These are phyloP conservation scores for Rhizomys pruinosus DNA, from an alignment of 2,113 vertebrate genomes.

Conservation along the genomic window DNA sequence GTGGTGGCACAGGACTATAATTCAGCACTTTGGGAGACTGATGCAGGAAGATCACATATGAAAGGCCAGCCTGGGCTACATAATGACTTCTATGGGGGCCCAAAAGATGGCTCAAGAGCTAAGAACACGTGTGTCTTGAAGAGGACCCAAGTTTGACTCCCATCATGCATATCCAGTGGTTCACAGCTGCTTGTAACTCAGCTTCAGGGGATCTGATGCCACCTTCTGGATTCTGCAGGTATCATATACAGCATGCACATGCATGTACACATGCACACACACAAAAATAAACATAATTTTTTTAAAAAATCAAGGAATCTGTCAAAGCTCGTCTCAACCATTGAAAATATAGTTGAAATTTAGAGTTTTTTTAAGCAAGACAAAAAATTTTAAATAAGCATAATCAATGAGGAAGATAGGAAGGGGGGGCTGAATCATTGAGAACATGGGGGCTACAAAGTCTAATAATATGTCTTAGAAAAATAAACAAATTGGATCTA, in stretches of 20 bases:
- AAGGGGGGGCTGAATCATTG: too few species aligned
- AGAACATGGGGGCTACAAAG: too few species aligned
- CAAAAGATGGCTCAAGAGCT: neutral
- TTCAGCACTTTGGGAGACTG: neutral
- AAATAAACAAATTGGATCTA: too few species aligned
- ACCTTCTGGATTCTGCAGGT: neutral
- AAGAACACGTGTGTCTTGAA: neutral
- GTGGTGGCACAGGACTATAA: neutral
- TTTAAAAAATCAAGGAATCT: neutral
- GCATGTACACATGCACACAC: neutral
- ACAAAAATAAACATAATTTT: too few species aligned
- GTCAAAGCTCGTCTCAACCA: neutral
- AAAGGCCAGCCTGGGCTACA: neutral
- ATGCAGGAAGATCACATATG: neutral
- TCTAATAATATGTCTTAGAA: too few species aligned
- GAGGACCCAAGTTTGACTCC: neutral
- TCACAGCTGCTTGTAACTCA: neutral
- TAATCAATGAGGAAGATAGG: too few species aligned
- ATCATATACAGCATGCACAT: neutral
- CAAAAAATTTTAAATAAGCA: too few species aligned
- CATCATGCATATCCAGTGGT: too few species aligned
- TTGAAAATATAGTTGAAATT: neutral
- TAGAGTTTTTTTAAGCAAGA: neutral
- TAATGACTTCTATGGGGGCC: neutral
- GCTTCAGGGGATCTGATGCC: neutral